phyloP scores from a whole-genome alignment of 2,888 invertebrate species.

The Marronus borbonicus region DNA sequence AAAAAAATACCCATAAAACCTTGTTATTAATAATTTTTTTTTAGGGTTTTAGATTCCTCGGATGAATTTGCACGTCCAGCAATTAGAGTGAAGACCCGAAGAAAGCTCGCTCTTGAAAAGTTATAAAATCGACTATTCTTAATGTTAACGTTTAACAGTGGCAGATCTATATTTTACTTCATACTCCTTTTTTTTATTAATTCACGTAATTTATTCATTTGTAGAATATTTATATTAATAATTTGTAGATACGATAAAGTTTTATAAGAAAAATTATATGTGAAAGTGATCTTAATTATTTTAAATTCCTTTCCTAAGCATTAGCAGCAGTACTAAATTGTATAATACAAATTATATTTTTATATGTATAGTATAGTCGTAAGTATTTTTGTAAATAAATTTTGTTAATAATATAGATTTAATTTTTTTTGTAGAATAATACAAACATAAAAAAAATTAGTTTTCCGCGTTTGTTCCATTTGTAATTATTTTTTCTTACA shows the following conservation, averaged over 20 bases:
- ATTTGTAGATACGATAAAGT: no score
- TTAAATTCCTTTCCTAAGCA: no score
- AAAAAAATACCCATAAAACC: no score
- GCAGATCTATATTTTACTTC: no score
- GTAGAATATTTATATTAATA: no score
- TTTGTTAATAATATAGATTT: neutral
- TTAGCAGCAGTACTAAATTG: no score
- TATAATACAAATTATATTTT: neutral
- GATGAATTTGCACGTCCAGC: neutral
- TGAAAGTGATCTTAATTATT: no score
- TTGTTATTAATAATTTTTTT: neutral
- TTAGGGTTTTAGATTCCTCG: neutral
- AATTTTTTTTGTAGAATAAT: no score
- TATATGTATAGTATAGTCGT: neutral
- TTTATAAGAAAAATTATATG: no score
- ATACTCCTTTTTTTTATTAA: neutral
- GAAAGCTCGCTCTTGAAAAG: neutral
- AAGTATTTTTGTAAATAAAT: slow-evolving; percentile 7
- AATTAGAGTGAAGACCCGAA: neutral
- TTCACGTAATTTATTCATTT: no score
- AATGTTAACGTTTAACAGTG: neutral
- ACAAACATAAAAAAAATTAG: no score
- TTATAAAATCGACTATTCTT: neutral
- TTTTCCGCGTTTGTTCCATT: no score
- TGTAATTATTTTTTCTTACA: slow-evolving; percentile 8